A percentile compares a stretch with the other conserved stretches of the same genome.
Evolutionary conservation across 2,113 vertebrate genomes (phyloP).

Genomic region (Phyllopteryx taeniolatus): DNA sequence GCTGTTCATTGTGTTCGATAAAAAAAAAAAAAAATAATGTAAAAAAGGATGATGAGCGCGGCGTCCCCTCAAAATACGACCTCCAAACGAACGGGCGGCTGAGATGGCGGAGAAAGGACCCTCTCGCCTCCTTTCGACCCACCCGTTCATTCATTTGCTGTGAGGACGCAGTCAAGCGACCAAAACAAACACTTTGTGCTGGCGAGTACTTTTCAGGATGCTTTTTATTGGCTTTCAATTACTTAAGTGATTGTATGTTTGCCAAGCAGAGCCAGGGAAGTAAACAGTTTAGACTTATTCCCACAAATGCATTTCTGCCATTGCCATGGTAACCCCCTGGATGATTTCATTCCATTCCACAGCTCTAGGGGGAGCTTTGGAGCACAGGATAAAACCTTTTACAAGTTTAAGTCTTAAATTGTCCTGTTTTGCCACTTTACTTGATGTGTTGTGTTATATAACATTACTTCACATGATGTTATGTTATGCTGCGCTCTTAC

Average conservation of each 20-base stretch:
- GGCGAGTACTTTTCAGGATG: not conserved
- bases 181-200: conserved; percentile 1
- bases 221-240: not conserved
- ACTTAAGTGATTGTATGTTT: not conserved
- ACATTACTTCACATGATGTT: not conserved
- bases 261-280: not conserved
- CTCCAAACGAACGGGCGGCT: not conserved
- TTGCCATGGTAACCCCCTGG: not conserved
- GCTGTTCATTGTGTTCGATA: conserved; percentile 12
- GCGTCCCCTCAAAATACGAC: conserved; percentile 8
- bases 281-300: not conserved
- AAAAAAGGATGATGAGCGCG: conserved; percentile 12
- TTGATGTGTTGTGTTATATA: not conserved
- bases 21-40: not conserved
- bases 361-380: conserved; percentile 17
- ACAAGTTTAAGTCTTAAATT: not conserved
- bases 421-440: conserved; percentile 3
- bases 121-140: not conserved
- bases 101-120: not conserved
- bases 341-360: not conserved
- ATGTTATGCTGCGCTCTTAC: not conserved
- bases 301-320: not conserved
- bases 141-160: not conserved
- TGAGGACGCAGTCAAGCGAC: not conserved
- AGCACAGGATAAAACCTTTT: too few species aligned